Conservation (phyloP, 2,113 vertebrate genomes). For the Platysteira castanea region DNA sequence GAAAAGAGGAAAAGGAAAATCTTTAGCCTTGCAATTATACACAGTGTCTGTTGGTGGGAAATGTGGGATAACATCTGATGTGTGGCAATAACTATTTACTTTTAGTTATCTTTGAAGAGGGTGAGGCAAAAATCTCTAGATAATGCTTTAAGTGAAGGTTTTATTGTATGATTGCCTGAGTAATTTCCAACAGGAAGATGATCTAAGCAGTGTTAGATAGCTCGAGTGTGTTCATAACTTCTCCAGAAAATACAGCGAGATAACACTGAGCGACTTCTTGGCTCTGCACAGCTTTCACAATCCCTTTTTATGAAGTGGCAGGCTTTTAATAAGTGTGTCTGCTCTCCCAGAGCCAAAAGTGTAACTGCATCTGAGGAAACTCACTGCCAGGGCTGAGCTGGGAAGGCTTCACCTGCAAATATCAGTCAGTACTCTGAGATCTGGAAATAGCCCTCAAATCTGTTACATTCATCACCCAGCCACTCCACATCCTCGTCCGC, state of each 20-base stretch:
- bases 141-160: constrained; percentile 1
- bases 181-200: constrained; percentile 14
- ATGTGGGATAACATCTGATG: constrained; percentile 13
- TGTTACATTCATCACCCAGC: not conserved
- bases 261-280: not conserved
- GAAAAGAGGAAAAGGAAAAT: constrained; percentile 11
- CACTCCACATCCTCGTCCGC: not conserved
- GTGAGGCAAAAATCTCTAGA: constrained; percentile 7
- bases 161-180: not conserved
- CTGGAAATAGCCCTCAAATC: not conserved
- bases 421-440: not conserved
- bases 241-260: not conserved
- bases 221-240: not conserved
- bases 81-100: constrained; percentile 41
- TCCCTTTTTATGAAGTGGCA: not conserved
- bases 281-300: not conserved
- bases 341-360: not conserved
- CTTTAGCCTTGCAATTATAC: constrained; percentile 22
- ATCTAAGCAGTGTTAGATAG: constrained; percentile 27
- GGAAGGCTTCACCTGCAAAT: not conserved
- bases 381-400: not conserved
- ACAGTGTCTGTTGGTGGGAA: not conserved
- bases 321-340: not conserved
- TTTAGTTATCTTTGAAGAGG: constrained; percentile 1
- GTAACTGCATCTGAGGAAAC: not conserved